phyloP scores from a whole-genome alignment of 2,797 vertebrate genomes.

The Schizothorax lantsangensis region DNA sequence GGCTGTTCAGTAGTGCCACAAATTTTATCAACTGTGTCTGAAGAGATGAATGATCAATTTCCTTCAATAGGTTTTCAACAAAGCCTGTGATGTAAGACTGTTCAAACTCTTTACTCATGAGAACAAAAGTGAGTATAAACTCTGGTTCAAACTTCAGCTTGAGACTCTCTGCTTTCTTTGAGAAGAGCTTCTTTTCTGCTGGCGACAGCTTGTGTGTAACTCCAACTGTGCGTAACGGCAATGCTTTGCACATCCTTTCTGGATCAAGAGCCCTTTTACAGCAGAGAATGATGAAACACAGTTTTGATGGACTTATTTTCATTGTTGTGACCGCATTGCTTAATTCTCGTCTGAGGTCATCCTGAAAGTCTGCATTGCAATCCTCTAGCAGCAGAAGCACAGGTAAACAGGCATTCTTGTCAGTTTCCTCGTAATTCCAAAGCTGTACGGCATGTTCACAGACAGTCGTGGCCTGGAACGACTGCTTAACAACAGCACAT shows the following conservation, averaged over 20 bases:
- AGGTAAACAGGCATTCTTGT: conserved; percentile 70
- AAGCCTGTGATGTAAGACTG: conserved; percentile 61
- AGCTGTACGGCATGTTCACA: conserved; percentile 79
- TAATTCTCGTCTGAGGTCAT: conserved; percentile 77
- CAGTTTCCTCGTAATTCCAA: conserved; percentile 81
- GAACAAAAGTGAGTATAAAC: conserved; percentile 84
- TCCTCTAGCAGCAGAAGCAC: conserved; percentile 84
- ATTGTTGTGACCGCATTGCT: conserved; percentile 70
- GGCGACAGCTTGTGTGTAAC: conserved; percentile 82
- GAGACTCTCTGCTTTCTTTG: conserved; percentile 71
- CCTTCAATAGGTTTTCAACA: conserved; percentile 74
- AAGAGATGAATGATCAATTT: conserved; percentile 71
- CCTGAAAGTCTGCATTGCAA: conserved; percentile 80
- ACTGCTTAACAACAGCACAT: conserved; percentile 80
- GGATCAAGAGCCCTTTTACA: conserved; percentile 80
- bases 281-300: conserved; percentile 81
- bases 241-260: conserved; percentile 74
- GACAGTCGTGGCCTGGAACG: conserved; percentile 66
- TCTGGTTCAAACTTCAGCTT: conserved; percentile 65
- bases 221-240: conserved; percentile 77
- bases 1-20: conserved; percentile 83
- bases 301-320: conserved; percentile 66
- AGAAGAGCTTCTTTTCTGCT: conserved; percentile 78
- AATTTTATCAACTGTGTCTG: conserved; percentile 79
- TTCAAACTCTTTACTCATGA: conserved; percentile 83